Percentiles rank a stretch among this genome's conserved stretches.
These are phyloP conservation scores for Rapana venosa DNA, from an alignment of 2,888 invertebrate species.

Conservation along the genomic window DNA sequence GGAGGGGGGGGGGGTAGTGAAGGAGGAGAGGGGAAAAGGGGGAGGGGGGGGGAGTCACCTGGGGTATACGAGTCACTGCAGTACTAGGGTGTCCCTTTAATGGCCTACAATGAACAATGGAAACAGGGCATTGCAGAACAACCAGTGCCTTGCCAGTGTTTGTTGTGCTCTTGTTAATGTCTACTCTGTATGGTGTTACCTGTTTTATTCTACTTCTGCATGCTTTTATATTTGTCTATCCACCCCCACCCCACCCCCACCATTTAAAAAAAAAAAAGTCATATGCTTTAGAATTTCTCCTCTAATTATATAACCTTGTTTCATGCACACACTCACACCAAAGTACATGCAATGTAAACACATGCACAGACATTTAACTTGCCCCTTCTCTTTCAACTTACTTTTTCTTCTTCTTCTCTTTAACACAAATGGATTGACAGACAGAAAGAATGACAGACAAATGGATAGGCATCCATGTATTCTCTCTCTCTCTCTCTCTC, in stretches of 20 bases:
- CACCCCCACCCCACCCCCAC: too few relatives aligned
- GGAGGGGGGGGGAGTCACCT: background rate
- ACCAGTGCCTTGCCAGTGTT: too few relatives aligned
- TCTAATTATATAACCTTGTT: too few relatives aligned
- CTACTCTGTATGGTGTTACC: too few relatives aligned
- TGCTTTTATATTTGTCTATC: too few relatives aligned
- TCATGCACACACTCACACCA: background rate
- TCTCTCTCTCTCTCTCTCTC: too few relatives aligned
- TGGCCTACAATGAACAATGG: background rate
- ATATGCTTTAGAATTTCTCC: too few relatives aligned
- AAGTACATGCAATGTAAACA: background rate
- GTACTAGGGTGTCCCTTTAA: background rate
- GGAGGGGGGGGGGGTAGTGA: background rate
- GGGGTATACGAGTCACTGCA: background rate
- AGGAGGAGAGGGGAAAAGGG: background rate
- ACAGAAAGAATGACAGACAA: slow-evolving; percentile 14
- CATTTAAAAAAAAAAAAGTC: too few relatives aligned
- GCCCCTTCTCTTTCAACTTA: too few relatives aligned
- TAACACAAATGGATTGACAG: slow-evolving; percentile 1
- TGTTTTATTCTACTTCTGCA: too few relatives aligned
- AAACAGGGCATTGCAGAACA: too few relatives aligned
- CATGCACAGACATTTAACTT: slow-evolving; percentile 2
- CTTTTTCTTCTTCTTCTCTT: background rate
- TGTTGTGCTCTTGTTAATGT: too few relatives aligned
- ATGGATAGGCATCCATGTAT: background rate